Conservation (phyloP, 64 coral and sea anemone genomes). For the Platygyra sinensis region DNA sequence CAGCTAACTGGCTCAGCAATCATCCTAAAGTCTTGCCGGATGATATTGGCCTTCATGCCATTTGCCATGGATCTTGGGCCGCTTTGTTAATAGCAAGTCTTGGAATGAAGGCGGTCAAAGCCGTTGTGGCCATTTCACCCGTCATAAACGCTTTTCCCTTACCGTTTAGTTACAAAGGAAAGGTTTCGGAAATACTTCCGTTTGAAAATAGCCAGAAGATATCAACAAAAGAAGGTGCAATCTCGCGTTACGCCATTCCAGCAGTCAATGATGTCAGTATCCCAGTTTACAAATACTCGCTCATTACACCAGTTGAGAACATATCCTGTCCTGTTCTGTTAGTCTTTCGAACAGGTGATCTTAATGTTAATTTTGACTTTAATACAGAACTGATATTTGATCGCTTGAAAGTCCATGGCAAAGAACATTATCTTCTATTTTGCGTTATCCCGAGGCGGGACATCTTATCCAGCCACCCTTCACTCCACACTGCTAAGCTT, state of each 20-base stretch:
- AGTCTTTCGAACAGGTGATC: slow-evolving; percentile 60
- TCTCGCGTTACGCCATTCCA: background rate
- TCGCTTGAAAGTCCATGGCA: slow-evolving; percentile 40
- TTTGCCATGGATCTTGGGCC: slow-evolving; percentile 6
- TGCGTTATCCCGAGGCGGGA: slow-evolving; percentile 56
- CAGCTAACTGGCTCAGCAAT: slow-evolving; percentile 43
- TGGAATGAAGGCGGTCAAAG: background rate
- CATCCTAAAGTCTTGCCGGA: slow-evolving; percentile 21
- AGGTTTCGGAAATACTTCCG: background rate
- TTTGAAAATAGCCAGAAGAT: background rate
- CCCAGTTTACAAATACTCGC: background rate
- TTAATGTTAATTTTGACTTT: slow-evolving; percentile 9
- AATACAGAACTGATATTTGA: slow-evolving; percentile 30
- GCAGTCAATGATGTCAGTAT: background rate
- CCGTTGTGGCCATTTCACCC: slow-evolving; percentile 26
- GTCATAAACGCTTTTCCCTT: background rate
- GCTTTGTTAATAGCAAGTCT: slow-evolving; percentile 21
- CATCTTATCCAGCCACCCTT: slow-evolving; percentile 72
- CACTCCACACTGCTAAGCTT: slow-evolving; percentile 9
- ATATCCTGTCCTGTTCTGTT: slow-evolving; percentile 43
- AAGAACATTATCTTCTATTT: no score
- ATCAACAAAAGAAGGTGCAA: background rate
- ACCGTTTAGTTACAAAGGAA: background rate
- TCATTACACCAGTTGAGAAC: slow-evolving; percentile 50
- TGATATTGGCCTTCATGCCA: slow-evolving; percentile 38